These are phyloP conservation scores for Parapsyche elsis DNA, from an alignment of 1,140 invertebrate species.

Conservation along the genomic window DNA sequence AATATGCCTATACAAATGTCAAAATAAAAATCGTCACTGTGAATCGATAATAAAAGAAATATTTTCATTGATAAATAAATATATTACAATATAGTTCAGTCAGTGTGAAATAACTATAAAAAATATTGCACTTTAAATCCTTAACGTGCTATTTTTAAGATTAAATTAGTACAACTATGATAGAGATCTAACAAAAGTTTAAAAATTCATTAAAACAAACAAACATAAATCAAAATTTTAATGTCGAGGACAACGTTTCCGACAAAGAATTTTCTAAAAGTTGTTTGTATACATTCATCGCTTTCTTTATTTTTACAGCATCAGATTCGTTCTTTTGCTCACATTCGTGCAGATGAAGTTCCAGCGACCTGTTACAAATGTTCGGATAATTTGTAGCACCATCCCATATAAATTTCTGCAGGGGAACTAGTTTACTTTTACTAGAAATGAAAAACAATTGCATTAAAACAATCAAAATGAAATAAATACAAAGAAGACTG, in stretches of 20 bases:
- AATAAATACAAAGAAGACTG: no score
- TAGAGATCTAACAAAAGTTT: background rate
- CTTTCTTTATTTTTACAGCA: background rate
- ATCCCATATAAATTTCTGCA: conserved; percentile 43
- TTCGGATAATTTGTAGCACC: conserved; percentile 32
- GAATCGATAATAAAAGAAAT: background rate
- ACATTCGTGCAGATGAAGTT: background rate
- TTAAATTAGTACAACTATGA: no score
- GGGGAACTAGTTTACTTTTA: background rate
- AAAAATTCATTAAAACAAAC: no score
- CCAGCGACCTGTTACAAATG: conserved; percentile 8
- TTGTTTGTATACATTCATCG: background rate
- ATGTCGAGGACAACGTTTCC: background rate
- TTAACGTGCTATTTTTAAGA: no score
- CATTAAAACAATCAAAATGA: background rate
- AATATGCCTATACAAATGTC: background rate
- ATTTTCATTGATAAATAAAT: background rate
- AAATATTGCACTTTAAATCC: conserved; percentile 24
- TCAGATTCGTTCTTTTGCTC: background rate
- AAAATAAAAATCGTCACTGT: background rate
- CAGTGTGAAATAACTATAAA: background rate
- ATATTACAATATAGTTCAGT: background rate
- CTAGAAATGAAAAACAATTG: background rate
- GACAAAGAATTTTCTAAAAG: background rate
- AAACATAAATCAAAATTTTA: background rate